phyloP scores from a whole-genome alignment of 2,888 invertebrate species.

The Protodeltote pygarga region DNA sequence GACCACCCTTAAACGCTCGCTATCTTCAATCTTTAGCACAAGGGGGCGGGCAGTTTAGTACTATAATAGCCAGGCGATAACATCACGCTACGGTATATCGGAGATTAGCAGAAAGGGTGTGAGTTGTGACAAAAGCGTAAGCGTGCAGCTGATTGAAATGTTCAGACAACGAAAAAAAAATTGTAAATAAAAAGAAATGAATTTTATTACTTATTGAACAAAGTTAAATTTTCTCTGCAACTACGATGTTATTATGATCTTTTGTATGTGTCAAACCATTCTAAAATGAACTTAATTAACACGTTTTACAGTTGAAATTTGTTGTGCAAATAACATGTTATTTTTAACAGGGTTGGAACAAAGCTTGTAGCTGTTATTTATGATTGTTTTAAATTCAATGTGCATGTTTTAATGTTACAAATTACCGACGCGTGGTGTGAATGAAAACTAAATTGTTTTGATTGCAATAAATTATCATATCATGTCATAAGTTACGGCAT shows the following conservation, averaged over 20 bases:
- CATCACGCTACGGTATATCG: conserved; percentile 44
- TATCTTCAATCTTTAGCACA: conserved; percentile 59
- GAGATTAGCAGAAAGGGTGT: conserved; percentile 52
- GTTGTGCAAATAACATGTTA: no score
- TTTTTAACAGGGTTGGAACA: no score
- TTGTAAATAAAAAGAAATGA: no score
- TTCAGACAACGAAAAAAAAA: no score
- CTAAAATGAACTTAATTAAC: no score
- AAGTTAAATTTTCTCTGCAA: no score
- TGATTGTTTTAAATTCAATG: conserved; percentile 32
- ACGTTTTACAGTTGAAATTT: no score
- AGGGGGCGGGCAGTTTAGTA: conserved; percentile 57
- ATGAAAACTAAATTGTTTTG: conserved; percentile 13
- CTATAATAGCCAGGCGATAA: conserved; percentile 50
- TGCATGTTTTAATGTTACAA: conserved; percentile 6
- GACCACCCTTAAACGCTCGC: conserved; percentile 41
- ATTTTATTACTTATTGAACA: no score
- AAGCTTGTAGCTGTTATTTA: conserved; percentile 41
- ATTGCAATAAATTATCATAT: no score
- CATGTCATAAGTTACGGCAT: no score
- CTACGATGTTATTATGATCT: no score
- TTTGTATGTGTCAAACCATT: no score
- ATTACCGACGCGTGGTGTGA: conserved; percentile 3
- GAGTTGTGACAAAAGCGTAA: conserved; percentile 43
- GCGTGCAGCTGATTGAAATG: conserved; percentile 45